phyloP scores from a whole-genome alignment of 2,888 invertebrate species.

The Rhodophaea formosa region DNA sequence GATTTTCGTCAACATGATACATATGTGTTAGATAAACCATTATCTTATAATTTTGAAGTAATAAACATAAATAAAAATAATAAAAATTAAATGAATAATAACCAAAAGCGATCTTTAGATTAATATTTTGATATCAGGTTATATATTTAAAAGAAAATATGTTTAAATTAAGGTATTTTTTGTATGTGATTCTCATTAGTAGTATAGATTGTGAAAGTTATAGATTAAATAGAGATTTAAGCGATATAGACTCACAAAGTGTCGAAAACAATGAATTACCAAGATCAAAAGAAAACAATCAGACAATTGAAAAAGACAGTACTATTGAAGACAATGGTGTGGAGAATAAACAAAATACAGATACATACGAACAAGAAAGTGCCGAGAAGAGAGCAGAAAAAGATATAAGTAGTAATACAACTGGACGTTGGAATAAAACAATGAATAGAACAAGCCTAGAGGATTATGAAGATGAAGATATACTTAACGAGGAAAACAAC shows the following conservation, averaged over 20 bases:
- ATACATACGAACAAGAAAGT: background rate
- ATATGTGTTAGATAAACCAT: background rate
- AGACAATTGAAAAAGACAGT: background rate
- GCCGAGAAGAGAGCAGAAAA: background rate
- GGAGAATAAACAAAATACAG: background rate
- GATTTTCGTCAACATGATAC: background rate
- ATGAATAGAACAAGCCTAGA: background rate
- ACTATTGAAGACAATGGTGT: background rate
- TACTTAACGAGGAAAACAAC: background rate
- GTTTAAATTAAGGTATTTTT: background rate
- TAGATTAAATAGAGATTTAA: background rate
- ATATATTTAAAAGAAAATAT: background rate
- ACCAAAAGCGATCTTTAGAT: too few relatives aligned
- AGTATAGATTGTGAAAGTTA: background rate
- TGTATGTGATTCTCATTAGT: background rate
- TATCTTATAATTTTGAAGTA: too few relatives aligned
- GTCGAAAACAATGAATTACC: background rate
- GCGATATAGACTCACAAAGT: background rate
- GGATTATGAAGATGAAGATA: background rate
- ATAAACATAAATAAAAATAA: too few relatives aligned
- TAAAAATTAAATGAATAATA: too few relatives aligned
- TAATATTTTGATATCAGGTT: too few relatives aligned
- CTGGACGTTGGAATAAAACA: background rate
- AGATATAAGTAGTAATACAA: background rate
- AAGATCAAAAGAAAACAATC: background rate